phyloP scores from a whole-genome alignment of 2,797 vertebrate genomes.

The Helostoma temminkii region DNA sequence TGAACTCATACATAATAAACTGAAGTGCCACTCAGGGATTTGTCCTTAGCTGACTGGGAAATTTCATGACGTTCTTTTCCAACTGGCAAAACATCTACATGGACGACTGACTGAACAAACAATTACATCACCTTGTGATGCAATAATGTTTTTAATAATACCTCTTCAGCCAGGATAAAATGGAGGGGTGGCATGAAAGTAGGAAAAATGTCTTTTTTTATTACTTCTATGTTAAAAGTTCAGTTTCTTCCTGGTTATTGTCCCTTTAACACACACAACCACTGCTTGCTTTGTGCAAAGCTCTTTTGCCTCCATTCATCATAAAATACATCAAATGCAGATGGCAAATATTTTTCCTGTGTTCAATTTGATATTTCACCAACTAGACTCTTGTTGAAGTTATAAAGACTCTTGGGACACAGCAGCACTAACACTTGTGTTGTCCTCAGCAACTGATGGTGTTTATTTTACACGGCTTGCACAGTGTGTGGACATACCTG shows the following conservation, averaged over 20 bases:
- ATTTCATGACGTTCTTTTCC: too few species aligned
- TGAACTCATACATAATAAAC: background rate
- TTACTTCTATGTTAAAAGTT: background rate
- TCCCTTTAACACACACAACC: background rate
- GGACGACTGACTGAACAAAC: background rate
- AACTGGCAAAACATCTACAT: background rate
- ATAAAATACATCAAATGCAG: background rate
- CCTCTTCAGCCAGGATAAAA: background rate
- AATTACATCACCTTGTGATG: background rate
- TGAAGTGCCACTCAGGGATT: background rate
- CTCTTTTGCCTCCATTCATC: background rate
- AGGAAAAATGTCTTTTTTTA: background rate
- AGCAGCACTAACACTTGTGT: background rate
- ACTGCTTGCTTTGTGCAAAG: background rate
- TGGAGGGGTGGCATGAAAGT: background rate
- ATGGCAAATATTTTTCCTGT: background rate
- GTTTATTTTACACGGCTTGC: background rate
- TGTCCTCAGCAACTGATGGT: background rate
- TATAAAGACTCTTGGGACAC: background rate
- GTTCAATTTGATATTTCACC: too few species aligned
- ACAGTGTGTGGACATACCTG: slow-evolving; percentile 73
- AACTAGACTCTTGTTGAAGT: background rate
- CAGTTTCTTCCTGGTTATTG: background rate
- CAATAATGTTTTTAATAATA: background rate
- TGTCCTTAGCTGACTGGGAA: background rate